phyloP scores from a whole-genome alignment of 2,113 vertebrate genomes.

The Macquaria australasica region DNA sequence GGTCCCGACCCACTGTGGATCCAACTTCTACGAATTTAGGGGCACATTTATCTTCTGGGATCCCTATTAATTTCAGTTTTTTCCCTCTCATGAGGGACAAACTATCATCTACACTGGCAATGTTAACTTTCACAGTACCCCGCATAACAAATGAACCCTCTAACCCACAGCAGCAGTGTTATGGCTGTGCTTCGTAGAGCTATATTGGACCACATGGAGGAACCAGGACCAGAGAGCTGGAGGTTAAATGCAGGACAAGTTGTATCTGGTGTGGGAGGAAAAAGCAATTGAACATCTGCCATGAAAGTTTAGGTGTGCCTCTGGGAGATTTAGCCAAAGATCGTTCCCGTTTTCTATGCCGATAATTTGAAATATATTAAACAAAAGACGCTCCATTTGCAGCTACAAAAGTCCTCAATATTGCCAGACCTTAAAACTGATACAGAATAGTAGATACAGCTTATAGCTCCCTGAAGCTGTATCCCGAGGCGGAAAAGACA shows the following conservation, averaged over 20 bases:
- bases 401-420: slow-evolving; percentile 39
- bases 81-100: slow-evolving; percentile 9
- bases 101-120: not conserved
- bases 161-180: slow-evolving; percentile 32
- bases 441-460: slow-evolving; percentile 41
- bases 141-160: slow-evolving; percentile 22
- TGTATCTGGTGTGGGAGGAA: slow-evolving; percentile 26
- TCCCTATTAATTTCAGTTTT: not conserved
- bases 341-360: slow-evolving; percentile 15
- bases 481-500: slow-evolving; percentile 49
- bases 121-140: slow-evolving; percentile 24
- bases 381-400: slow-evolving; percentile 23
- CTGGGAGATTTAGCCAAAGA: slow-evolving; percentile 46
- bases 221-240: slow-evolving; percentile 31
- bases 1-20: not conserved
- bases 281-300: slow-evolving; percentile 50
- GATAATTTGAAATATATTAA: slow-evolving; percentile 46
- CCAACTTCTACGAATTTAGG: not conserved
- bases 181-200: not conserved
- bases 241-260: slow-evolving; percentile 47
- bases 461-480: slow-evolving; percentile 45
- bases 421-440: slow-evolving; percentile 41
- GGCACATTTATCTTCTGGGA: slow-evolving; percentile 17
- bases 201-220: slow-evolving; percentile 25
- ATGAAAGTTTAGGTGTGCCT: slow-evolving; percentile 45